Base-by-base conservation (phyloP, 53 echinoderm and acorn worm genomes). In the Pentamera pediparva region DNA sequence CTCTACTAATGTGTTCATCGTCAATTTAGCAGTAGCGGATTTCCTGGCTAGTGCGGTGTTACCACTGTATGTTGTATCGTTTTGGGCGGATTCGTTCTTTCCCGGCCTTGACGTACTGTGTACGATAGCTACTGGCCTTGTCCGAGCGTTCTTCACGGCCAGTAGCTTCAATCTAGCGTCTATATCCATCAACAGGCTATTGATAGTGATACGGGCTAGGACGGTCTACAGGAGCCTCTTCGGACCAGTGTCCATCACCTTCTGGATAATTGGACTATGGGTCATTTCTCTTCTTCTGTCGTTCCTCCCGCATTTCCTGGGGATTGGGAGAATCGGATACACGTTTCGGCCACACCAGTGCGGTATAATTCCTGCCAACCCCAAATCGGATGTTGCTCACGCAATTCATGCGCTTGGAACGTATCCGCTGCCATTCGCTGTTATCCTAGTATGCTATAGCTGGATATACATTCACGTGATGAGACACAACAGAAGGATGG, bases 261-360 rank as follows among this genome's bases (percentile, higher is more conserved):
- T 57, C 58, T 57, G 58, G 58, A 57, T 57, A 57, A 57, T 57
- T 12, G 28, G 58, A 31, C 58, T 57, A 5, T 57, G 58, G 58
- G 58, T 57, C 4, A 31, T 12, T 57, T 29, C 58, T 12, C 30
- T 57, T 9, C 32, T 32, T 6, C 58, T 57, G 4, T 57, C 58
- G 29, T 57, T 31, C 29, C 29, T 57, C 29, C 58, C 58, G 28
- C 58, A 57, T 17, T 57, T 57, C 15, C 13, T 57, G 58, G 58
- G 58, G 58, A 57, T 57, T 32, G 58, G 58, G 13, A 29, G 58
- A 29, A 57, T 57, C 25, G 58, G 58, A 31, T 57, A 57, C 58
- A 57, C 58, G 4, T 31, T 57, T 31, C 28, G 58, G 32, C 58
- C 58, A 31, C 58, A 57, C 29, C 58, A 57, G 17, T 57, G 58